Base-by-base conservation (phyloP, 2,888 invertebrate species). In the Hedychridium roseum region DNA sequence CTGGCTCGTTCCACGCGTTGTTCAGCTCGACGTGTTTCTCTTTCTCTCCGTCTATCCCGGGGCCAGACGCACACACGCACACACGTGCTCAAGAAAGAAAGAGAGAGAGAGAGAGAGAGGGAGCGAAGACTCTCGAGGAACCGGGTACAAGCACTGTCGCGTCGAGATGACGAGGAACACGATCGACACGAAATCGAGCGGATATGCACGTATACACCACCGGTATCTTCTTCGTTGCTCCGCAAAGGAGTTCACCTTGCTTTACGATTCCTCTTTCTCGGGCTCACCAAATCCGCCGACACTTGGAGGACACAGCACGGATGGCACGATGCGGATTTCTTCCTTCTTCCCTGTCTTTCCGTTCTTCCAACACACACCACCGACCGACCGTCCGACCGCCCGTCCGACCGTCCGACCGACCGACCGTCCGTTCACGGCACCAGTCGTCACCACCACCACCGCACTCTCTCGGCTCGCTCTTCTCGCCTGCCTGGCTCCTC, bases 361-460 rank as follows among this genome's bases (percentile, higher is more conserved):
- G 36, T 40, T 37, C 47, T 44, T 44, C 42, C 54, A 61, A 54
- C 53, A 57, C 60, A 64, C 66, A 63, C 66, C 60, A 64, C 67
- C 55, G 58, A 45, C 67, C 67, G 60, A 68, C 50, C 50, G 43
- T n/a, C 46, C 50, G 45, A 44, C 52, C 60, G 57, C 41, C 46
- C 41, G 50, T 39, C 47, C 51, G 39, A 48, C 45, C 45, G 39
- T n/a, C 20, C 47, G 54, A 54, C 61, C 63, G 64, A 58, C 64
- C 70, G 68, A 66, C 68, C 71, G 68, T 66, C 68, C 66, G 67
- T 70, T 66, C 66, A 70, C 70, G 69, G 71, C 67, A 71, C 71
- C 70, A 71, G 61, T 71, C 70, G 64, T 66, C 69, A 64, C 60
- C 62, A 57, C 64, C 64, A 68, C 63, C 64, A 51, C 56, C 60